A percentile compares a stretch with the other conserved stretches of the same genome.
Evolutionary conservation across 2,113 vertebrate species (phyloP).

Genomic region (Anhinga rufa): DNA sequence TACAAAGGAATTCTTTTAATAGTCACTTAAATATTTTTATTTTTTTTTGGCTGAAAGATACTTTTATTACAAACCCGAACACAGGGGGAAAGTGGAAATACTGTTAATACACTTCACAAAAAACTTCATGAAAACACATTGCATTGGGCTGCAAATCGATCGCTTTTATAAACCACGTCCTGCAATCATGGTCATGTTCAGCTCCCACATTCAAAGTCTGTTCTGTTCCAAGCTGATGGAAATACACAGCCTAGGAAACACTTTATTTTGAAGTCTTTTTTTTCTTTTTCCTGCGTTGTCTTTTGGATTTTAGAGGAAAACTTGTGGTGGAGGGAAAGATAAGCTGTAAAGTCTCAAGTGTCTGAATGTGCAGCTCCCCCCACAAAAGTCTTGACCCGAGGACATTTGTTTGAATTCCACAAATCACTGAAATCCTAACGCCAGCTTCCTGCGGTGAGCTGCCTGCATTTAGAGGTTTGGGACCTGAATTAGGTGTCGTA

Average conservation of each 20-base stretch:
- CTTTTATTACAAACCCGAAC: neutral
- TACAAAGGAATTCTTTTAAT: neutral
- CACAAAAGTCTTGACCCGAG: constrained; percentile 10
- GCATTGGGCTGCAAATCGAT: neutral
- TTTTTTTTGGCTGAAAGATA: neutral
- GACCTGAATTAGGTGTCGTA: neutral
- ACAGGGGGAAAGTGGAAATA: neutral
- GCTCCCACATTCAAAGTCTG: neutral
- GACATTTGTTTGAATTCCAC: constrained; percentile 59
- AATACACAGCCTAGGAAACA: neutral
- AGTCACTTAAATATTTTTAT: neutral
- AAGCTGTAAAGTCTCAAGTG: constrained; percentile 1
- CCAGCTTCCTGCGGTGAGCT: constrained; percentile 4
- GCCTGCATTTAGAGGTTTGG: neutral
- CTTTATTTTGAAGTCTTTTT: neutral
- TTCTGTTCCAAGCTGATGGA: constrained; percentile 1
- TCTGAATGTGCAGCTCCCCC: neutral
- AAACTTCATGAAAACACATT: neutral
- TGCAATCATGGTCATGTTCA: neutral
- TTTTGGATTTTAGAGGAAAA: neutral
- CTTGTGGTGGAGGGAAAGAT: neutral
- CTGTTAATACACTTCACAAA: neutral
- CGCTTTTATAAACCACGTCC: constrained; percentile 42
- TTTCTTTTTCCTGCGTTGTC: neutral
- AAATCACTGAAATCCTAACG: constrained; percentile 3